Evolutionary conservation across 2,113 vertebrate genomes (phyloP).

Genomic region (Garra rufa): DNA sequence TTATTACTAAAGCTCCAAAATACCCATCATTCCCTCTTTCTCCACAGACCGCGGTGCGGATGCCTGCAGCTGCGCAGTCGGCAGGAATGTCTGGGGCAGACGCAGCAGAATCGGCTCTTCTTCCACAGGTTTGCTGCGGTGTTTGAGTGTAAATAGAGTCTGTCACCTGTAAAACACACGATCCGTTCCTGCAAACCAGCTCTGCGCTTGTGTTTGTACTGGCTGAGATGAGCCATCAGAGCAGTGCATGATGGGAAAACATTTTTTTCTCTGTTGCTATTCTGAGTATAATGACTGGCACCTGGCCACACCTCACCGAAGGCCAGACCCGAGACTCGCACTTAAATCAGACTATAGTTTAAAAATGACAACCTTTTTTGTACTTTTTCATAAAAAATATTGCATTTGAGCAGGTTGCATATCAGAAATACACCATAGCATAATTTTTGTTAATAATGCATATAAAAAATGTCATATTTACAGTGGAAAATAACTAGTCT

Average conservation of each 20-base stretch:
- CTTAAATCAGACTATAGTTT: too few relatives aligned
- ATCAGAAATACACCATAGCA: too few relatives aligned
- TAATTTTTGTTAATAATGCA: too few relatives aligned
- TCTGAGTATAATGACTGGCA: conserved; percentile 78
- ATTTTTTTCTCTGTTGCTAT: conserved; percentile 76
- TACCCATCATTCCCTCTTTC: conserved; percentile 1
- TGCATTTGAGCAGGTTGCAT: too few relatives aligned
- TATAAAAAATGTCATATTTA: too few relatives aligned
- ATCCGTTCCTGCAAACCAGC: not conserved
- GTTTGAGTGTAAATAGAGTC: not conserved
- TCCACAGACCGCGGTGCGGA: conserved; percentile 25
- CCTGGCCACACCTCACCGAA: conserved; percentile 33
- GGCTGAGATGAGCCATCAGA: conserved; percentile 68
- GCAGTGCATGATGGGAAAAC: conserved; percentile 73
- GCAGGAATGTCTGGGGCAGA: too few relatives aligned
- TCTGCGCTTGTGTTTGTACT: conserved; percentile 67
- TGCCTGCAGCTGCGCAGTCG: not conserved
- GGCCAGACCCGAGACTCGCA: too few relatives aligned
- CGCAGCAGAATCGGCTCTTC: conserved; percentile 11
- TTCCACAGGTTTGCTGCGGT: not conserved
- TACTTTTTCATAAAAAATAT: too few relatives aligned
- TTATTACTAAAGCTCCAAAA: conserved; percentile 9
- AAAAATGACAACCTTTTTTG: too few relatives aligned
- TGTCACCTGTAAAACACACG: conserved; percentile 46
- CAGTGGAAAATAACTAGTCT: too few relatives aligned